A percentile compares a stretch with the other conserved stretches of the same genome.
These are phyloP conservation scores for Teleogryllus oceanicus DNA, from an alignment of 2,888 invertebrate genomes.

Conservation along the genomic window DNA sequence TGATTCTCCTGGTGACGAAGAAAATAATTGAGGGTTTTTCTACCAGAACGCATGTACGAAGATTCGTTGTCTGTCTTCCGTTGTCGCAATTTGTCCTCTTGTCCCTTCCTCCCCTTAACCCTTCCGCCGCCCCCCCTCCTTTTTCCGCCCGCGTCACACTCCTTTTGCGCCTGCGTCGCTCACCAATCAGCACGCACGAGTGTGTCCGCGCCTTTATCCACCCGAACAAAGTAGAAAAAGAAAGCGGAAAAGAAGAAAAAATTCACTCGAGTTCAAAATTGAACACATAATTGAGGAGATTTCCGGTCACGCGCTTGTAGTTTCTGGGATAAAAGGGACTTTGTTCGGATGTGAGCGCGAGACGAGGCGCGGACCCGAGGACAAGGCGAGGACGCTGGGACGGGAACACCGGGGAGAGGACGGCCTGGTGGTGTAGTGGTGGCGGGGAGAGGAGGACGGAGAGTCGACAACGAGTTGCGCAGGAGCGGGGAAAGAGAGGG, in stretches of 20 bases:
- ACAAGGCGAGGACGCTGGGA: neutral
- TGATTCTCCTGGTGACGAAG: no score
- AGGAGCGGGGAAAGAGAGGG: neutral
- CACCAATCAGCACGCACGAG: neutral
- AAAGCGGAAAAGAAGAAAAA: constrained; percentile 7
- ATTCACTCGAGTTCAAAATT: constrained; percentile 2
- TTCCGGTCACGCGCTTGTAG: constrained; percentile 18
- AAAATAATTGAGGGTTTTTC: no score
- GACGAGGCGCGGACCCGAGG: neutral
- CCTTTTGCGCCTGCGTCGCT: neutral
- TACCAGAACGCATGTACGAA: no score
- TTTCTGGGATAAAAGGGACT: constrained; percentile 7
- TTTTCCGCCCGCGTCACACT: neutral
- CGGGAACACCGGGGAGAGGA: neutral
- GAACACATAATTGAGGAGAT: constrained; percentile 8
- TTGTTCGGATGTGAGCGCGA: neutral
- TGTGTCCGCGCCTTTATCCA: neutral
- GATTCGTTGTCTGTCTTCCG: no score
- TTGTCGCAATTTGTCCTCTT: no score
- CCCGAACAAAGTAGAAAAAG: neutral
- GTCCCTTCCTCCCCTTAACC: no score
- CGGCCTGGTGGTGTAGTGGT: no score
- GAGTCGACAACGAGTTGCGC: neutral
- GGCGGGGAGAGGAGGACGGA: no score
- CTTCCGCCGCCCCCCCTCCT: no score